Evolutionary conservation across 2,888 invertebrate genomes (phyloP).

Genomic region (Eurytoma adleriae): DNA sequence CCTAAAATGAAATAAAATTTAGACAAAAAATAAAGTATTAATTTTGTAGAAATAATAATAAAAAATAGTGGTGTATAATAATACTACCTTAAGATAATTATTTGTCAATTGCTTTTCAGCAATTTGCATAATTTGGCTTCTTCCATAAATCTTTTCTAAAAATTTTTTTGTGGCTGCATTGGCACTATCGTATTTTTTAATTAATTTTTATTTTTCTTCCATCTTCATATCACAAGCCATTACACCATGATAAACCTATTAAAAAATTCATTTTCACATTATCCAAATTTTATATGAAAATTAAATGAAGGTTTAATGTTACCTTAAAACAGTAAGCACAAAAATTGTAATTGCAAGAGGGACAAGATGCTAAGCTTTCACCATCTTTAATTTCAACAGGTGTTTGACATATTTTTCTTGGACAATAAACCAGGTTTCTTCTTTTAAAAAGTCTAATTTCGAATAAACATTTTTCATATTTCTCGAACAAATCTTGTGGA

Average conservation of each 20-base stretch:
- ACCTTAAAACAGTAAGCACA: constrained; percentile 68
- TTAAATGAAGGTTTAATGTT: constrained; percentile 9
- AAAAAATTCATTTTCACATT: not conserved
- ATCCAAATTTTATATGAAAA: not conserved
- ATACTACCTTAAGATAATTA: constrained; percentile 63
- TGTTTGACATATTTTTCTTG: constrained; percentile 62
- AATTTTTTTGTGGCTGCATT: constrained; percentile 51
- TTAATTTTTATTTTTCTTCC: constrained; percentile 55
- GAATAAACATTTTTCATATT: constrained; percentile 62
- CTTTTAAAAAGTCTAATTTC: constrained; percentile 59
- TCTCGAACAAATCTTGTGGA: constrained; percentile 60
- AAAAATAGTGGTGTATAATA: not conserved
- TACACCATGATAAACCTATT: constrained; percentile 66
- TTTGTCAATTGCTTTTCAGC: constrained; percentile 62
- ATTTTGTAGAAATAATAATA: constrained; percentile 12
- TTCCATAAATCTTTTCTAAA: constrained; percentile 63
- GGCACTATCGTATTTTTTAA: constrained; percentile 61
- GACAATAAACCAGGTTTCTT: constrained; percentile 65
- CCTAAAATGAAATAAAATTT: constrained; percentile 57
- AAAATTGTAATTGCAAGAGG: constrained; percentile 64
- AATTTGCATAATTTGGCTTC: constrained; percentile 63
- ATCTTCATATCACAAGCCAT: constrained; percentile 61
- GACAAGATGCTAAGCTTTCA: constrained; percentile 63
- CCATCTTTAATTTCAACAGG: constrained; percentile 60
- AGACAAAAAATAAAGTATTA: not conserved